Conservation (phyloP, 2,888 invertebrate species). For the Aproaerema taeniolella region DNA sequence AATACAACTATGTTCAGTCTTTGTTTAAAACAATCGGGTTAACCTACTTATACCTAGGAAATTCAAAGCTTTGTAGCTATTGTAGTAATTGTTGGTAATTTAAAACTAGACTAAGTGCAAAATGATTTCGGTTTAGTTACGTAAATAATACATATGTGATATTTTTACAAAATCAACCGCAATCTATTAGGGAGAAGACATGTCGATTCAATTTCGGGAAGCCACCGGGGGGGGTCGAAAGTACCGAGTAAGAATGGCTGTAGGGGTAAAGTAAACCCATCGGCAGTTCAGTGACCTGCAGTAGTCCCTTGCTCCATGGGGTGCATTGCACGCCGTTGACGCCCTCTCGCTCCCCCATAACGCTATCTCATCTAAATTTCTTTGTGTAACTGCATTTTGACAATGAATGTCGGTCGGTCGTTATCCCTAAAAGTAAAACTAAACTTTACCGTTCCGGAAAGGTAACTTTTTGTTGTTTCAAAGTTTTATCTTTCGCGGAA, state of each 20-base stretch:
- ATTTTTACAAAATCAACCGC: too few species aligned
- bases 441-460: neutral
- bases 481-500: constrained; percentile 29
- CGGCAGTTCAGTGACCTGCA: constrained; percentile 64
- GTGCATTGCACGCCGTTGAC: constrained; percentile 47
- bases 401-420: constrained; percentile 11
- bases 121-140: too few species aligned
- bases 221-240: constrained; percentile 28
- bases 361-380: constrained; percentile 40
- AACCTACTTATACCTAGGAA: too few species aligned
- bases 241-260: constrained; percentile 28
- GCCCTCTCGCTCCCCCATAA: constrained; percentile 46
- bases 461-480: neutral
- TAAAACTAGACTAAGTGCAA: too few species aligned
- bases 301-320: constrained; percentile 63
- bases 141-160: too few species aligned
- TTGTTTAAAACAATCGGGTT: too few species aligned
- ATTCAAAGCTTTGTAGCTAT: too few species aligned
- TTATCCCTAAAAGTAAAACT: neutral
- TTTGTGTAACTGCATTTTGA: constrained; percentile 31
- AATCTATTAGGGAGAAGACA: constrained; percentile 1
- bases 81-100: too few species aligned
- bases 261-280: constrained; percentile 40
- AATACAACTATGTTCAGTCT: too few species aligned
- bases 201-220: constrained; percentile 16